Base-by-base conservation (phyloP, 2,113 vertebrate genomes). In the Neopipo cinnamomea region DNA sequence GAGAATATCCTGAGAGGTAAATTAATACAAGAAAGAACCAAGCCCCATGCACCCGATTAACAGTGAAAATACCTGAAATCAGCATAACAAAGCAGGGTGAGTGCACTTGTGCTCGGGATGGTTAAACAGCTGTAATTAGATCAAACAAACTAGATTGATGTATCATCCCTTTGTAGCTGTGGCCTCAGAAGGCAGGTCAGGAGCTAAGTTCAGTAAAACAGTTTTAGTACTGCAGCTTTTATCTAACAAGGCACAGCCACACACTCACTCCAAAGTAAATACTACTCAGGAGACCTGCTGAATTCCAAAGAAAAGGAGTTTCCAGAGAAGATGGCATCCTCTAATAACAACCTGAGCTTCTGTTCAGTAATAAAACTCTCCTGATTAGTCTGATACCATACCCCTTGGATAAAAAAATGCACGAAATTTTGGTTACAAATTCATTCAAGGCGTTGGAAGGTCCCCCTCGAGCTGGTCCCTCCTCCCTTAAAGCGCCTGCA, bases 111-210 rank as follows among this genome's bases (percentile, higher is more conserved):
- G 93, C 93, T 91, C 86, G 28, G 12, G 50, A 74, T 59, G 62
- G 94, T 91, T 95, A 95, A 97, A 95, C 39, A 92, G 95, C 89
- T 89, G 94, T 96, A 96, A 97, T 96, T 93, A 95, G 95, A 97
- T 97, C 96, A 96, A 95, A 97, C 80, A 74, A 75, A 72, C 68
- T 5, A 84, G 89, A 84, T 9, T 84, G 96, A 96, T 89, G 89
- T 31, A 17, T 41, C 89, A 56, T 96, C 93, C 89, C 95, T 96
- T 96, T 97, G 96, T 91, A 95, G 95, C 42, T 61, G 30, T 21
- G 94, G 93, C 94, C 94, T 92, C 66, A 35, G 61, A 87, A 97
- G 96, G 91, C 39, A 95, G 91, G 94, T 95, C 96, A 96, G 96
- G 75, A 95, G 89, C 91, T 92, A 67, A 96, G 94, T 96, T 95